Evolutionary conservation across 2,797 vertebrate species (phyloP), one percentile per base, ranked within the genome.

Genomic region (Sebastolobus altivelis): DNA sequence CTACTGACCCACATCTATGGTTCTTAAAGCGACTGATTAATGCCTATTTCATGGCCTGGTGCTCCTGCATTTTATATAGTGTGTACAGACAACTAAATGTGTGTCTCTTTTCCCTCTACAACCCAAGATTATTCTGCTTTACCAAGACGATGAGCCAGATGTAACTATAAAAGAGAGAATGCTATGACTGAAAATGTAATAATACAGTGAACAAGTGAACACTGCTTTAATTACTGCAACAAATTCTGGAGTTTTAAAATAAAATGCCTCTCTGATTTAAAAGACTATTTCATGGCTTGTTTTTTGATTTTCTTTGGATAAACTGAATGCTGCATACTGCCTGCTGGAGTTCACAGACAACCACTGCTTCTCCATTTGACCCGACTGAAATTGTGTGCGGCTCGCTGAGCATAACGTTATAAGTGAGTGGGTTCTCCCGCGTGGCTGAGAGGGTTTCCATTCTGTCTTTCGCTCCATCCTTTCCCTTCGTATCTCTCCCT

Each of bases 371-470:
- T 71, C 76, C 38, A 40, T 86, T 83, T 94, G 81, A 89, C 82
- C 89, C 49, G 56, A 65, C 59, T 88, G 77, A 68, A 78, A 79
- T 62, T 77, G 25, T 79, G 33, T 65, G 11, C 81, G 81, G 87
- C 81, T 92, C 62, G 16, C 81, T 88, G 93, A 92, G 81, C 87
- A 87, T 82, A 65, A 70, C 8, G 29, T 60, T 67, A n/a, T 52
- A 62, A 89, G 76, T 83, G 83, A 93, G 81, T 89, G 87, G 77
- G 62, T 87, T 82, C 78, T 68, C 74, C 61, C 11, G 69, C 75
- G 78, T 65, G 81, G 81, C 88, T 87, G 83, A 92, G 83, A 92
- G 86, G 77, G 65, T 89, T 91, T 92, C 82, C 86, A 79, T 88
- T 79, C 84, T 87, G 75, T 78, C 56, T 82, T 40, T 83, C 46